phyloP scores from a whole-genome alignment of 1,140 invertebrate genomes.

The Chlorops oryzae region DNA sequence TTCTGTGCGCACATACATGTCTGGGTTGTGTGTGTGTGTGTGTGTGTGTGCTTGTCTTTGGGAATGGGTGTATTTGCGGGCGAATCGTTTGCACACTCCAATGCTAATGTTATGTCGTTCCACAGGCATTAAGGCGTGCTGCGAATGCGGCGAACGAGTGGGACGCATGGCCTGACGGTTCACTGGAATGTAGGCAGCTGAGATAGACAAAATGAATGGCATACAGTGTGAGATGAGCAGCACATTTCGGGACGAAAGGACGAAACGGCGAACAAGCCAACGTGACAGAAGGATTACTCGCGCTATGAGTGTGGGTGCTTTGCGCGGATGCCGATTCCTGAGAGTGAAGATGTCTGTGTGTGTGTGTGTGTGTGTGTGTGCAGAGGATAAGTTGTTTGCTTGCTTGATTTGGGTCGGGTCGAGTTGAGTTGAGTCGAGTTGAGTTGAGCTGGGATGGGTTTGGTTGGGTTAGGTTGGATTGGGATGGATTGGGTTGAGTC shows the following conservation, averaged over 20 bases:
- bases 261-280: no score
- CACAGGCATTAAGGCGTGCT: conserved; percentile 7
- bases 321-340: neutral
- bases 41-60: conserved; percentile 18
- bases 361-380: conserved; percentile 1
- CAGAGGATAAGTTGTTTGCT: conserved; percentile 4
- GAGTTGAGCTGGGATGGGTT: neutral
- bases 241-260: no score
- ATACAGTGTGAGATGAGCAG: no score
- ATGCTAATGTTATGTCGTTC: conserved; percentile 45
- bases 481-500: no score
- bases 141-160: conserved; percentile 4
- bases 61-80: conserved; percentile 22
- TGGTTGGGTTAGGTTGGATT: conserved; percentile 5
- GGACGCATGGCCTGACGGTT: conserved; percentile 7
- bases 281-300: no score
- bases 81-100: conserved; percentile 41
- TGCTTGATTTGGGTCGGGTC: conserved; percentile 2
- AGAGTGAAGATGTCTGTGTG: neutral
- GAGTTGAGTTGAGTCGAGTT: no score
- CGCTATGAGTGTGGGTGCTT: no score
- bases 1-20: conserved; percentile 21
- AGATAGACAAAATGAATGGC: no score
- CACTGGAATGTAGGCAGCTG: conserved; percentile 6
- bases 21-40: conserved; percentile 9